Evolutionary conservation across 2,797 vertebrate genomes (phyloP), one percentile per base, ranked within the genome.

Genomic region (Bradypodion ventrale): DNA sequence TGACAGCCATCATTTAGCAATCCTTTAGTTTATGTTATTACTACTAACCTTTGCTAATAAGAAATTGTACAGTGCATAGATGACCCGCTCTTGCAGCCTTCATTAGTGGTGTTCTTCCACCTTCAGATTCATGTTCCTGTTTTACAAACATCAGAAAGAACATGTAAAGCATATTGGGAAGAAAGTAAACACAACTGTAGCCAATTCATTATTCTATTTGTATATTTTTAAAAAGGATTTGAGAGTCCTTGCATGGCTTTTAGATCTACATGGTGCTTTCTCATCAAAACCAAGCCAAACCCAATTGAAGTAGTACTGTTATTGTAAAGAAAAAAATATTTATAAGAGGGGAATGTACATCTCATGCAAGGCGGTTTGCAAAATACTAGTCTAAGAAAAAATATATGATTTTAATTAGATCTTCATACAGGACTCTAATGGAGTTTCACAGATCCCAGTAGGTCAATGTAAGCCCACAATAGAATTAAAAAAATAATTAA

Each of bases 101-200:
- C 99, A 99, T 99, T 82, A 99, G 94, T 84, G 99, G 99, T 69
- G 99, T 99, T 92, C 99, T 97, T 73, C 99, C 99, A 87, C 99
- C 99, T 96, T 99, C 99, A 86, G 98, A 99, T 96, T 99, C 98
- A 25, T 99, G 99, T 84, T 99, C 99, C 99, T 99, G 62, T 82
- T 84, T 86, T 84, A 93, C 60, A 94, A 87, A 87, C 5, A 66
- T 37, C 21, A 59, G 83, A 35, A 1, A 87, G 13, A 66, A 35
- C 10, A 66, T 66, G 60, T n/a, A 2, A 16, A 56, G 42, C 23
- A 84, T 78, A 80, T 0, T 0, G 29, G 40, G 88, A 72, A 83
- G 80, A 49, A 10, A 15, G 2, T 6, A 78, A 2, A 0, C 23
- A 4, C 16, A 77, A 35, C 21, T 42, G 63, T 0, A 44, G 1